These are phyloP conservation scores for Cathartes aura DNA, from an alignment of 2,113 vertebrate genomes.

Conservation along the genomic window DNA sequence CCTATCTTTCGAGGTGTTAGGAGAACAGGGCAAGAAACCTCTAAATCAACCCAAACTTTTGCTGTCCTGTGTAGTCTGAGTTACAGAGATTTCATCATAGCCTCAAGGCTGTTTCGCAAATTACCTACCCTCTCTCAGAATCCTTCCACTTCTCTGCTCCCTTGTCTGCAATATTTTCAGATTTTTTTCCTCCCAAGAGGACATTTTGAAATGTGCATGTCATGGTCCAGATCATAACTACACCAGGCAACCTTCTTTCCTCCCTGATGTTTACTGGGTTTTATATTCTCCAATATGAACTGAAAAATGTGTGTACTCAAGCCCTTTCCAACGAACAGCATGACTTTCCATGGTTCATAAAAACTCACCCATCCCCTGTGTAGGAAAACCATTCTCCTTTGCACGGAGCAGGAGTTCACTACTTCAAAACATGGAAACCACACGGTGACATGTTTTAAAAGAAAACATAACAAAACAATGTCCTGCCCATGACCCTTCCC, in stretches of 20 bases:
- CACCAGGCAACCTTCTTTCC: slow-evolving; percentile 43
- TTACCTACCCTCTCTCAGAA: not conserved
- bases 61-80: not conserved
- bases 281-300: slow-evolving; percentile 31
- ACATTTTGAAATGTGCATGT: slow-evolving; percentile 10
- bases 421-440: slow-evolving; percentile 1
- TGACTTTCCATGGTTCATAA: slow-evolving; percentile 46
- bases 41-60: not conserved
- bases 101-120: slow-evolving; percentile 7
- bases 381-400: not conserved
- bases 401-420: slow-evolving; percentile 8
- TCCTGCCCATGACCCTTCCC: not conserved
- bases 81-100: not conserved
- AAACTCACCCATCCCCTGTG: slow-evolving; percentile 24
- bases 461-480: not conserved
- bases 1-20: not conserved
- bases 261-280: slow-evolving; percentile 28
- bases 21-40: not conserved
- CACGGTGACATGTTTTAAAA: slow-evolving; percentile 28
- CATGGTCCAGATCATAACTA: slow-evolving; percentile 35
- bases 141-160: not conserved
- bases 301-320: slow-evolving; percentile 44
- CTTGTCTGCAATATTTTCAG: not conserved
- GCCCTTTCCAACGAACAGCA: slow-evolving; percentile 5
- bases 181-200: slow-evolving; percentile 2